Evolutionary conservation across 2,797 vertebrate species (phyloP).

Genomic region (Pipistrellus nathusii): DNA sequence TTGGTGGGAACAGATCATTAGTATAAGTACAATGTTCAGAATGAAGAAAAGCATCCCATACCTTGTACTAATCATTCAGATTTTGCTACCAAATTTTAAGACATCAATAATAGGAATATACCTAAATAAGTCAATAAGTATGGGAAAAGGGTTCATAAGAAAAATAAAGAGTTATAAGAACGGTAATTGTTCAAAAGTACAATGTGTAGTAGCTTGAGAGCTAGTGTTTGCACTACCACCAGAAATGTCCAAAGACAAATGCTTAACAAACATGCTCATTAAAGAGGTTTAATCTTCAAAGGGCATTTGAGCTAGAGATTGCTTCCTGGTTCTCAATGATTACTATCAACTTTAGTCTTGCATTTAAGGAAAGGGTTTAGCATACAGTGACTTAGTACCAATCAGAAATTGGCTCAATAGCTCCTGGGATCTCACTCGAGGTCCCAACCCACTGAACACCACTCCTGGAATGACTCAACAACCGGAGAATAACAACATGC

Average conservation of each 20-base stretch:
- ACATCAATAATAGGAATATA: not conserved
- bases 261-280: not conserved
- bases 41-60: not conserved
- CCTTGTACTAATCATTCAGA: not conserved
- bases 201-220: not conserved
- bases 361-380: not conserved
- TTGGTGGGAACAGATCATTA: constrained; percentile 9
- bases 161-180: not conserved
- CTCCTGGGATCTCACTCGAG: not conserved
- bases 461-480: not conserved
- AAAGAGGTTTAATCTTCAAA: not conserved
- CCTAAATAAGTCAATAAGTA: not conserved
- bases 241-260: not conserved
- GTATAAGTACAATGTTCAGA: constrained; percentile 6
- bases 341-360: not conserved
- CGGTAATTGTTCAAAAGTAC: not conserved
- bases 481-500: not conserved
- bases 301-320: not conserved
- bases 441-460: not conserved
- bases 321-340: not conserved
- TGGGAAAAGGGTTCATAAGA: not conserved
- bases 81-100: constrained; percentile 5
- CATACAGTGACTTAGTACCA: not conserved
- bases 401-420: not conserved
- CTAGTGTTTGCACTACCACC: not conserved